These are phyloP conservation scores for Nannospalax galili DNA, from an alignment of 2,113 vertebrate species.

Conservation along the genomic window DNA sequence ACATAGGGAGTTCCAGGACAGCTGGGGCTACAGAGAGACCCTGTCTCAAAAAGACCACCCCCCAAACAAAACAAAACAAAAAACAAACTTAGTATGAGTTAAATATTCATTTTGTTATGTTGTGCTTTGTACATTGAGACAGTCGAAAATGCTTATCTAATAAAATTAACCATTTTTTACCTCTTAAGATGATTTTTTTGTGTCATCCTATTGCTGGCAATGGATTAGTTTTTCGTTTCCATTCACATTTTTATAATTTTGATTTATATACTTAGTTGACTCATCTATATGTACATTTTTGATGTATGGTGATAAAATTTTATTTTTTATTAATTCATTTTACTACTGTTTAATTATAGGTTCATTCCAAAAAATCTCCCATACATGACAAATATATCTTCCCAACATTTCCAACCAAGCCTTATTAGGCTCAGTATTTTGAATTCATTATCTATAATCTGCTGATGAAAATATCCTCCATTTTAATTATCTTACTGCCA, in stretches of 20 bases:
- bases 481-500: not conserved
- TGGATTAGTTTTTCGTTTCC: not conserved
- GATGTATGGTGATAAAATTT: not conserved
- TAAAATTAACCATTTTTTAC: not conserved
- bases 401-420: not conserved
- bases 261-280: not conserved
- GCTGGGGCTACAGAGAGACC: no score
- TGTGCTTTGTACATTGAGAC: no score
- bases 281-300: not conserved
- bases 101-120: not conserved
- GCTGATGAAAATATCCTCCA: not conserved
- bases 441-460: not conserved
- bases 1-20: no score
- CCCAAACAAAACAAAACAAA: no score
- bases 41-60: no score
- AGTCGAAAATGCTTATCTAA: not conserved
- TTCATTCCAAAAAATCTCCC: not conserved
- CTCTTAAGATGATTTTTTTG: constrained; percentile 16
- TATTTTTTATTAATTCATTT: not conserved
- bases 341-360: not conserved
- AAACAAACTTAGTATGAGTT: no score
- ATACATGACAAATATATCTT: not conserved
- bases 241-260: not conserved
- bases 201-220: not conserved
- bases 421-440: not conserved